Conservation (phyloP, 2,888 invertebrate species). For the Eupithecia inturbata region DNA sequence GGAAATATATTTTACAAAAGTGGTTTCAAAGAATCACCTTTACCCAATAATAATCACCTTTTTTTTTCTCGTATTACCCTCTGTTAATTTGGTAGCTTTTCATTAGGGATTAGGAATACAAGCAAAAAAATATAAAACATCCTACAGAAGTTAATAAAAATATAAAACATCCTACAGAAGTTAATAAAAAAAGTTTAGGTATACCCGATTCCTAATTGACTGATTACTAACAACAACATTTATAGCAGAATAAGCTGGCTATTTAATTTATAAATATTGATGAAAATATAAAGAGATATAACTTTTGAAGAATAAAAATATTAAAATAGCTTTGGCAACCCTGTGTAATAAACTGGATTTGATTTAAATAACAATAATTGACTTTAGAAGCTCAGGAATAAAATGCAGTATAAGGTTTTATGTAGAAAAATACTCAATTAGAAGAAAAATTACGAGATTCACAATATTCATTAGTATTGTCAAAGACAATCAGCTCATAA, state of each 20-base stretch:
- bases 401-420: constrained; percentile 35
- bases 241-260: not conserved
- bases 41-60: too few species aligned
- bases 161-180: not conserved
- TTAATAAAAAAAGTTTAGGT: not conserved
- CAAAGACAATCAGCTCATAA: constrained; percentile 34
- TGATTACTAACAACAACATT: constrained; percentile 2
- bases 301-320: not conserved
- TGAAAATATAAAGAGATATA: not conserved
- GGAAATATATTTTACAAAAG: constrained; percentile 43
- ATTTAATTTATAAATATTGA: not conserved
- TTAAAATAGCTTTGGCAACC: constrained; percentile 48
- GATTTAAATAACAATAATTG: constrained; percentile 62
- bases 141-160: not conserved
- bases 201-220: not conserved
- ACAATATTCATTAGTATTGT: constrained; percentile 29
- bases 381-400: constrained; percentile 69
- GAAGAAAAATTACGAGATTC: constrained; percentile 22
- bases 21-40: constrained; percentile 23
- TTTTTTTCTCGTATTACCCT: constrained; percentile 15
- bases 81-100: not conserved
- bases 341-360: constrained; percentile 58
- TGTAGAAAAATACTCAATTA: constrained; percentile 23
- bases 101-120: not conserved
- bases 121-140: not conserved